Percentiles rank a stretch among this genome's conserved stretches.
phyloP scores from a whole-genome alignment of 2,113 vertebrate genomes.

The Galemys pyrenaicus region DNA sequence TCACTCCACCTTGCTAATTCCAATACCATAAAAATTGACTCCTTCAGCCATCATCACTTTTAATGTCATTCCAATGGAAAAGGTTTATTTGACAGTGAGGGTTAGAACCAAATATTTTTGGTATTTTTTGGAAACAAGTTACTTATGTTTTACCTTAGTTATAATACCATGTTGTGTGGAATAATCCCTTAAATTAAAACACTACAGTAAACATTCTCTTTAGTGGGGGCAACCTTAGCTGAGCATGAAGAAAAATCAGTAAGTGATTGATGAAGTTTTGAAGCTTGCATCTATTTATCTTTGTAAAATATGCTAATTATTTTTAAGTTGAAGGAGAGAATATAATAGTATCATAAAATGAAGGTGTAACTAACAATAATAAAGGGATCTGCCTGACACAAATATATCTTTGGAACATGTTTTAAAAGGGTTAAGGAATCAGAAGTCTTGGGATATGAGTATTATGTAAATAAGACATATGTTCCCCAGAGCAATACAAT shows the following conservation, averaged over 20 bases:
- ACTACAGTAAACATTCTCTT: background rate
- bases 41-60: background rate
- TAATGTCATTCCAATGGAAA: background rate
- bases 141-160: background rate
- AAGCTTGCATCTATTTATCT: background rate
- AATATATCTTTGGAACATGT: background rate
- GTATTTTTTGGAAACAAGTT: background rate
- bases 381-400: background rate
- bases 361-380: background rate
- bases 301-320: background rate
- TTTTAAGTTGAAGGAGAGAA: background rate
- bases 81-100: background rate
- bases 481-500: background rate
- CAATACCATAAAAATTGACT: background rate
- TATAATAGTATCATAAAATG: background rate
- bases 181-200: background rate
- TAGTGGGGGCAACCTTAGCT: background rate
- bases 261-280: background rate
- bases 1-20: background rate
- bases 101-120: background rate
- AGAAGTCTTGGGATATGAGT: background rate
- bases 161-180: background rate
- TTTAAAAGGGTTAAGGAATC: background rate
- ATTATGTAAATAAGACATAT: background rate
- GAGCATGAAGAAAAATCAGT: background rate